phyloP scores from a whole-genome alignment of 2,113 vertebrate genomes.

The Dasyprocta punctata region DNA sequence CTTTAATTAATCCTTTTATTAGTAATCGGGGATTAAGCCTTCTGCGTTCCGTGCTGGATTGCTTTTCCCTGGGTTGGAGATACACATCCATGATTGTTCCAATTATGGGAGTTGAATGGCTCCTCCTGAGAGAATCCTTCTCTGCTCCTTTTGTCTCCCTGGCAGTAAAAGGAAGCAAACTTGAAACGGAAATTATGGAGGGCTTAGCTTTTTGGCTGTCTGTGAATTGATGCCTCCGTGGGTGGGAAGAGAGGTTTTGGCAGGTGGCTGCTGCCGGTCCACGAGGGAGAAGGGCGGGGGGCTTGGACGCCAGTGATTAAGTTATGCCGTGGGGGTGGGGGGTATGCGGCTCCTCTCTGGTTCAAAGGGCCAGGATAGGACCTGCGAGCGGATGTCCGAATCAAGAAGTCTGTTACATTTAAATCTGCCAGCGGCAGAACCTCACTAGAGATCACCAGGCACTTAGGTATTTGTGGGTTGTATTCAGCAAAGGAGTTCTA shows the following conservation, averaged over 20 bases:
- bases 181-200: conserved; percentile 73
- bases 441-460: not conserved
- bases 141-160: conserved; percentile 73
- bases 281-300: not conserved
- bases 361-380: not conserved
- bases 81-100: conserved; percentile 42
- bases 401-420: not conserved
- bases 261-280: conserved; percentile 24
- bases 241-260: not conserved
- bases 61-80: conserved; percentile 36
- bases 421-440: not conserved
- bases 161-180: conserved; percentile 72
- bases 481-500: not conserved
- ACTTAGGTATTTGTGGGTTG: not conserved
- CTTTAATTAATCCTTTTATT: conserved; percentile 42
- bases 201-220: conserved; percentile 61
- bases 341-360: not conserved
- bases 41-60: conserved; percentile 18
- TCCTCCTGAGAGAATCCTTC: conserved; percentile 53
- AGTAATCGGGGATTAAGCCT: conserved; percentile 49
- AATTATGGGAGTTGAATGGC: conserved; percentile 68
- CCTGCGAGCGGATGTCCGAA: not conserved
- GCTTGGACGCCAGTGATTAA: not conserved
- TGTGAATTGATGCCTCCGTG: not conserved
- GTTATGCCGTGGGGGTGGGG: not conserved